phyloP scores from a whole-genome alignment of 1,140 invertebrate genomes.

The Bombus balteatus region DNA sequence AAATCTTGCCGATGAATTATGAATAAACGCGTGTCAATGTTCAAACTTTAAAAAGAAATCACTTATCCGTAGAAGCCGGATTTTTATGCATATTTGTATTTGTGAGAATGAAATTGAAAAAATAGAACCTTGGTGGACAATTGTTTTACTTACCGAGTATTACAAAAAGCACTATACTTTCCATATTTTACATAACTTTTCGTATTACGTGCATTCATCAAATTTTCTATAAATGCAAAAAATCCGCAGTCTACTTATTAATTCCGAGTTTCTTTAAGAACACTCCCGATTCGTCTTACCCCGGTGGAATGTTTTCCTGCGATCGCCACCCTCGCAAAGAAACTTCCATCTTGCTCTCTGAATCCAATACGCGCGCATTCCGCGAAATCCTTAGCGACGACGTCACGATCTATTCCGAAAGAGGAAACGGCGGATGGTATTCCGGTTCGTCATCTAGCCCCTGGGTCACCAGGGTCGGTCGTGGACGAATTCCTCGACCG shows the following conservation, averaged over 20 bases:
- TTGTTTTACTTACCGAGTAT: no score
- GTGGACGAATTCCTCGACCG: constrained; percentile 29
- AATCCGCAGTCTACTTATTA: neutral
- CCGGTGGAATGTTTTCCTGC: neutral
- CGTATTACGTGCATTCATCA: no score
- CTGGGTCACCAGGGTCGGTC: neutral
- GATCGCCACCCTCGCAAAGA: neutral
- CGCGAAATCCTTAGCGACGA: neutral
- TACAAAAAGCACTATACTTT: no score
- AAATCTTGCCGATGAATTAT: neutral
- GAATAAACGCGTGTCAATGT: neutral
- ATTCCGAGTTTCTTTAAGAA: neutral
- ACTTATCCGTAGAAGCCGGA: no score
- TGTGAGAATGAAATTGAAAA: no score
- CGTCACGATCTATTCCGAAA: constrained; percentile 26
- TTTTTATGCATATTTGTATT: no score
- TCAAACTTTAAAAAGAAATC: neutral
- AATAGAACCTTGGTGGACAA: no score
- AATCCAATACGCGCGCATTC: constrained; percentile 23
- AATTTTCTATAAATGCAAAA: no score
- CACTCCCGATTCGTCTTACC: neutral
- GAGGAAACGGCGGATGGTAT: neutral
- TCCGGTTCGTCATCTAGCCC: constrained; percentile 29
- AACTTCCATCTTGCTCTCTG: neutral
- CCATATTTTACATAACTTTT: no score